Evolutionary conservation across 2,888 invertebrate genomes (phyloP).

Genomic region (Idaea biselata): DNA sequence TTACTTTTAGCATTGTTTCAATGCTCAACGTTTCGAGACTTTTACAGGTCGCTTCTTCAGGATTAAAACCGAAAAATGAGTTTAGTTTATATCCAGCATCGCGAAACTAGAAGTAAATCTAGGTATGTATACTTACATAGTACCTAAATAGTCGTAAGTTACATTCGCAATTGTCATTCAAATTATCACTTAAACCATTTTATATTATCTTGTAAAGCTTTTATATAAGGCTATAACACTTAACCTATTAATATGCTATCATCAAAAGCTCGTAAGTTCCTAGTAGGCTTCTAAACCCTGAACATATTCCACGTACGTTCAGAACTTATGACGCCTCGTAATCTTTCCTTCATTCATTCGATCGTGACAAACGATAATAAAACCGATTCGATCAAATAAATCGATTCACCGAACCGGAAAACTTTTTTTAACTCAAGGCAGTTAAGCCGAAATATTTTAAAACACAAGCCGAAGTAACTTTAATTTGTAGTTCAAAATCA

Average conservation of each 20-base stretch:
- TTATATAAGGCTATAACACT: neutral
- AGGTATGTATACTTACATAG: no score
- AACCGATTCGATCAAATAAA: constrained; percentile 32
- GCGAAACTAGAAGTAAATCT: no score
- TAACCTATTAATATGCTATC: neutral
- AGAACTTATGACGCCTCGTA: constrained; percentile 14
- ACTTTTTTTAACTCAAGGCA: neutral
- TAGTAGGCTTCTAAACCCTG: constrained; percentile 1
- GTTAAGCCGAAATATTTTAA: neutral
- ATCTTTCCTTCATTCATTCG: constrained; percentile 32
- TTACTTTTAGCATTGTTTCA: no score
- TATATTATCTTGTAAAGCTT: neutral
- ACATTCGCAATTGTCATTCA: no score
- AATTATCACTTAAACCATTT: neutral
- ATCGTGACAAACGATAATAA: constrained; percentile 32
- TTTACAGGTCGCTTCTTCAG: no score
- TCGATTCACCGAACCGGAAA: constrained; percentile 33
- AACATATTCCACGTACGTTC: constrained; percentile 5
- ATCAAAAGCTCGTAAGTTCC: neutral
- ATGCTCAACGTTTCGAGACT: no score
- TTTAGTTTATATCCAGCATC: no score
- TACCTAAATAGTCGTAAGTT: no score
- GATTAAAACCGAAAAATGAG: no score
- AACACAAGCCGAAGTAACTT: neutral
- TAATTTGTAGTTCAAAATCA: neutral